Evolutionary conservation across 2,888 invertebrate species (phyloP), one percentile per base, ranked within the genome.

Genomic region (Sinodicranocentrus sp.): DNA sequence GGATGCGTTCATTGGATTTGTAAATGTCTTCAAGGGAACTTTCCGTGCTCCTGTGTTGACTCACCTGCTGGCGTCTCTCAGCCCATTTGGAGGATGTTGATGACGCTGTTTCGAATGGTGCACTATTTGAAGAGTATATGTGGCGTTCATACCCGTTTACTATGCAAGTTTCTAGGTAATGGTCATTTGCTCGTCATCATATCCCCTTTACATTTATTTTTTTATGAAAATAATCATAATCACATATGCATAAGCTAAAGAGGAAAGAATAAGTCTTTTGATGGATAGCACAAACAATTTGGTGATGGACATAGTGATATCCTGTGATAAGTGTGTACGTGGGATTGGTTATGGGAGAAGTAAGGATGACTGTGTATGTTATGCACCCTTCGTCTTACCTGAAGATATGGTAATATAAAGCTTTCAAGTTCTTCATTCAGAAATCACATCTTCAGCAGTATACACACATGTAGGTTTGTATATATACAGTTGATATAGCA

Each of bases 361-460:
- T 13, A 39, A 8, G 39, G 39, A 39, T 39, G 13, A 39, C 5
- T 39, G 48, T n/a, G 15, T n/a, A 48, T 10, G 33, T 10, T n/a
- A 48, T 3, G 48, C 15, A 48, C 15, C 48, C 48, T 77, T 77
- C 44, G 44, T 43, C 67, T 54, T 57, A 77, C 59, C 43, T 68
- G 44, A 44, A 44, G 43, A 73, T 28, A 77, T 59, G 68, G 67
- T 54, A 43, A 67, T 33, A 65, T 39, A 39, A 67, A 23, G 65
- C 39, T 68, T 77, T 67, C 44, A 54, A 57, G 28, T 77, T 57
- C 54, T 44, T 68, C 77, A 77, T 67, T 77, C 76, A 76, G 25
- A 76, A 28, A 17, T 57, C 68, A 77, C 67, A 59, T 77, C 77
- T 68, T 68, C 57, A 77, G n/a, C 67, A 43, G 68, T 68, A 43